Evolutionary conservation across 2,797 vertebrate genomes (phyloP).

Genomic region (Typhlichthys subterraneus): DNA sequence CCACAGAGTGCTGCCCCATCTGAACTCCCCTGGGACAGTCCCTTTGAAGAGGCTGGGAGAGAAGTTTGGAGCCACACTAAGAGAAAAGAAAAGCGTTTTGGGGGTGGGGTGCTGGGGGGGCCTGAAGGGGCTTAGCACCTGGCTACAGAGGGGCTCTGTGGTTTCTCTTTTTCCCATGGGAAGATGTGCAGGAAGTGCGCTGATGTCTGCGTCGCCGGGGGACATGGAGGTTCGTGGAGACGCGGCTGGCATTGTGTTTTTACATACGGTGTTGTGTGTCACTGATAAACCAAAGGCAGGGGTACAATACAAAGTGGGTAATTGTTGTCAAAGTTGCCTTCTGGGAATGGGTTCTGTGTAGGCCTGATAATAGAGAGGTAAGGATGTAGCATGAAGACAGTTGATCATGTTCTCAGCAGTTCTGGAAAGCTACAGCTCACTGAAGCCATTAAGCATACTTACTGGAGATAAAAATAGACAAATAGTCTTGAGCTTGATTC

Average conservation of each 20-base stretch:
- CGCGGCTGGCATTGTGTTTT: conserved; percentile 59
- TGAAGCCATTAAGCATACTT: background rate
- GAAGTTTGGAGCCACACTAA: conserved; percentile 75
- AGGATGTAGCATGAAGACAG: conserved; percentile 30
- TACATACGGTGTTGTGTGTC: conserved; percentile 53
- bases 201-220: conserved; percentile 52
- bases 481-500: too few relatives aligned
- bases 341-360: conserved; percentile 36
- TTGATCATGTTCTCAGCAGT: conserved; percentile 14
- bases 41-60: conserved; percentile 78
- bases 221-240: conserved; percentile 53
- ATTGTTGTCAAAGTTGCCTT: conserved; percentile 33
- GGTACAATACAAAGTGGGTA: conserved; percentile 48
- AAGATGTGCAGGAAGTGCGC: conserved; percentile 55
- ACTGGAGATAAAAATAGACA: too few relatives aligned
- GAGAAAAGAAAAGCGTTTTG: conserved; percentile 77
- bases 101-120: conserved; percentile 25
- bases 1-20: conserved; percentile 69
- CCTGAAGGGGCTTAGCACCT: conserved; percentile 66
- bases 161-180: conserved; percentile 67
- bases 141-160: conserved; percentile 64
- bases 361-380: conserved; percentile 25
- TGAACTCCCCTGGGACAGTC: conserved; percentile 72
- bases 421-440: background rate
- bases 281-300: conserved; percentile 44